A percentile compares a stretch with the other conserved stretches of the same genome.
Evolutionary conservation across 2,797 vertebrate species (phyloP).

Genomic region (Myotis pilosus): DNA sequence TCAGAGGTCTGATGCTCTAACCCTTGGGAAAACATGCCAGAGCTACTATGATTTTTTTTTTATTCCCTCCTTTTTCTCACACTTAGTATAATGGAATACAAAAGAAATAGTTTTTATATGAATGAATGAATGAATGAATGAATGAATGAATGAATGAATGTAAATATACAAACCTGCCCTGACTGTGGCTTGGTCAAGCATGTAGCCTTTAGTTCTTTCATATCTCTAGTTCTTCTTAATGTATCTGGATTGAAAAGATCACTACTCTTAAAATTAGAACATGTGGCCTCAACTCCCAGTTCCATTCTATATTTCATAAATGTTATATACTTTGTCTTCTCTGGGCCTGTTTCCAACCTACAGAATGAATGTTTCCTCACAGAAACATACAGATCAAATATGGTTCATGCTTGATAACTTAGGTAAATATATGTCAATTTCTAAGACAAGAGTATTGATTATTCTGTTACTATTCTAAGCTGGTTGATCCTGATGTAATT

Average conservation of each 20-base stretch:
- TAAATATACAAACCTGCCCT: background rate
- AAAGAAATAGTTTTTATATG: background rate
- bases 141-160: background rate
- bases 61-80: background rate
- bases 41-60: background rate
- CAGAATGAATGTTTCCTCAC: background rate
- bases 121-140: too few species aligned
- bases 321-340: background rate
- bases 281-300: background rate
- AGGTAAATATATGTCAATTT: background rate
- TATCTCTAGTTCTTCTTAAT: background rate
- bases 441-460: background rate
- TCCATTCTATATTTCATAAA: background rate
- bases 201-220: background rate
- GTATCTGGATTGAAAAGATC: background rate
- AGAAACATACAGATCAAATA: background rate
- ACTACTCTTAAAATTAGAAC: background rate
- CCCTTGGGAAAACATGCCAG: too few species aligned
- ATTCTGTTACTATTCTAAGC: background rate
- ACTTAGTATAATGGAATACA: background rate
- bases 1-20: too few species aligned
- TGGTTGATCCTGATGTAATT: background rate
- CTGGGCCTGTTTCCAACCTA: background rate
- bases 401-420: background rate
- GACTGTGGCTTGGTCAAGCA: background rate